Base-by-base conservation (phyloP, 2,888 invertebrate genomes). In the Drosophila leonis region DNA sequence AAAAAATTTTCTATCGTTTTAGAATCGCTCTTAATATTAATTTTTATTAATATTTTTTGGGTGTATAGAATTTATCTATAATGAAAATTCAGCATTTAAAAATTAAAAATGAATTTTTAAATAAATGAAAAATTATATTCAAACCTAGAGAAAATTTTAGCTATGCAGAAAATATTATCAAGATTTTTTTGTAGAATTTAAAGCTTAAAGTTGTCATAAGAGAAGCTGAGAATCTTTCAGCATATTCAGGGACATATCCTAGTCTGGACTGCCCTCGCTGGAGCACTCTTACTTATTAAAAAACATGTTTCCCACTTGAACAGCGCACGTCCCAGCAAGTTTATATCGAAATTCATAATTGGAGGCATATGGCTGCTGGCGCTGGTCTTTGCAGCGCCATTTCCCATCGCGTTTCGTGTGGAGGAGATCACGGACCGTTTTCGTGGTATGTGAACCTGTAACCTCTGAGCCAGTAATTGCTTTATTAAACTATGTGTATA, bases 311-410 rank as follows among this genome's bases (percentile, higher is more conserved):
- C 20, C 7, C 8, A 48, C 33, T n/a, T n/a, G 13, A 35, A 55
- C 94, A 96, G 96, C 92, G 96, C 96, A 20, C 95, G 95, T 78
- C 96, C 96, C 15, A 96, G 96, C 0, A 96, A 96, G 90, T 94
- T 95, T 61, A 93, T 95, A 64, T 96, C 97, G 6, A 96, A 96
- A 93, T 94, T 96, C 63, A 94, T 96, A 71, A 96, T 97, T 85
- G 94, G 95, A 9, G 93, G 95, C 44, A 97, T 97, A 91, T 97
- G 97, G 97, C 86, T 95, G 9, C 90, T 96, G 70, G 95, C 96
- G 0, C 92, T 95, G 6, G 92, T 94, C 0, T 94, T 96, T 61
- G 96, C 96, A 0, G 94, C 95, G 0, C 97, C 97, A 0, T 96
- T 95, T 73, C 91, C 91, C 37, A 91, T 93, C 12, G 93, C 93